Base-by-base conservation (phyloP, 2,888 invertebrate genomes). In the Zhuqinia jingwanae region DNA sequence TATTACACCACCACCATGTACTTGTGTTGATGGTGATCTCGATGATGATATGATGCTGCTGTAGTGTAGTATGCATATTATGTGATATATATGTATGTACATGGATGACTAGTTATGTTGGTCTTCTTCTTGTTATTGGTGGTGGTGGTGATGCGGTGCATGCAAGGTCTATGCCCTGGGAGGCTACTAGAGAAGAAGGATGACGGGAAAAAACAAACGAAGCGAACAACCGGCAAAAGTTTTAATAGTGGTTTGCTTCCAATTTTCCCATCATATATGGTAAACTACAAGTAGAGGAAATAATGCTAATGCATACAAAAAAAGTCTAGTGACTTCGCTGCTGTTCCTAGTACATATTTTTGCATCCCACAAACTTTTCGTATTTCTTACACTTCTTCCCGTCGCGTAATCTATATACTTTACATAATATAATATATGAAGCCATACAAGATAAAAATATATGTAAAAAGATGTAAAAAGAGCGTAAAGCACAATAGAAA, bases 201-300 rank as follows among this genome's bases (percentile, higher is more conserved):
- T 10, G 20, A 22, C 20, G 68, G 56, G 45, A 83, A 50, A n/a
- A 36, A 83, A 65, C 42, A 83, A 83, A 76, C 76, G 83, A 76
- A 76, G 76, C 83, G 83, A 83, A 83, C 65, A 83, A 83, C 82
- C 82, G 82, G 76, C 73, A 76, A 83, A 73, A 76, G 53, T 76
- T 83, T 83, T 83, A 83, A 76, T 68, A 76, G 83, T 65, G 83
- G 83, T 83, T 82, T 82, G 47, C 47, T 82, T 47, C 75, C 82
- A 82, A 75, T 82, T 82, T 83, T 83, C 83, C 76, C 83, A 83
- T 83, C 63, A 65, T 76, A 63, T 82, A 56, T n/a, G 15, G 47
- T 10, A 42, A 22, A 15, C 45, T 45, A 45, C 22, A 13, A 1
- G 8, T 36, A 36, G 11, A 68, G 45, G 17, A 47, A 45, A 36